Percentiles rank a stretch among this genome's conserved stretches.
These are phyloP conservation scores for Cynopterus brachyotis DNA, from an alignment of 2,113 vertebrate species.

Conservation along the genomic window DNA sequence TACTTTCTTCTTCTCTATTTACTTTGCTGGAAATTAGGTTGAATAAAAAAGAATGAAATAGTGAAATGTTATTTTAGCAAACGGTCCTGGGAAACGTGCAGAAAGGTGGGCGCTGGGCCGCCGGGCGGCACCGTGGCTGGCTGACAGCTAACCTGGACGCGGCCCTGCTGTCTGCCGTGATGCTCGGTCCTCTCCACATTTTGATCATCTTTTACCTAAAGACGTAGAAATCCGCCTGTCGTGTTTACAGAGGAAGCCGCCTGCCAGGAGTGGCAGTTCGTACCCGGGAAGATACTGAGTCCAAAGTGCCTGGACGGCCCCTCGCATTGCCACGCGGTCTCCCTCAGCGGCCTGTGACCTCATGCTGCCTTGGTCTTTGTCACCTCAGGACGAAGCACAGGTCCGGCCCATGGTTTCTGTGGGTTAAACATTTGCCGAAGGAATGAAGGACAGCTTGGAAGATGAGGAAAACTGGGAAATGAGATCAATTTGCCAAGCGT, in stretches of 20 bases:
- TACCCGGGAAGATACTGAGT: neutral
- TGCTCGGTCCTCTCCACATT: neutral
- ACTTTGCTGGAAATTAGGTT: neutral
- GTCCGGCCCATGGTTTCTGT: neutral
- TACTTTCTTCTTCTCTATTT: neutral
- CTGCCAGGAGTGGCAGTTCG: neutral
- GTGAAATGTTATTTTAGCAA: neutral
- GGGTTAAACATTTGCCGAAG: neutral
- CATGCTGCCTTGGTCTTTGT: neutral
- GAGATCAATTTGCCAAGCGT: neutral
- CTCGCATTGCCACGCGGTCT: accelerated
- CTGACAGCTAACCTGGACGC: neutral
- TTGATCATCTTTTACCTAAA: neutral
- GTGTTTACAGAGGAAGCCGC: neutral
- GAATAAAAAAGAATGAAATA: neutral
- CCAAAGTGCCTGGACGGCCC: neutral
- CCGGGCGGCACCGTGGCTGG: neutral
- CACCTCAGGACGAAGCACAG: too few species aligned
- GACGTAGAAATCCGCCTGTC: neutral
- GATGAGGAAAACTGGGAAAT: neutral
- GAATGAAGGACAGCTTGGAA: neutral
- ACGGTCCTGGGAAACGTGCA: neutral
- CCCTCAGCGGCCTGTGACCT: neutral
- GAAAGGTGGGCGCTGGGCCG: accelerated
- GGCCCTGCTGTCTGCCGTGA: accelerated